Base-by-base conservation (phyloP, 2,888 invertebrate genomes). In the Antheraea assamensis region DNA sequence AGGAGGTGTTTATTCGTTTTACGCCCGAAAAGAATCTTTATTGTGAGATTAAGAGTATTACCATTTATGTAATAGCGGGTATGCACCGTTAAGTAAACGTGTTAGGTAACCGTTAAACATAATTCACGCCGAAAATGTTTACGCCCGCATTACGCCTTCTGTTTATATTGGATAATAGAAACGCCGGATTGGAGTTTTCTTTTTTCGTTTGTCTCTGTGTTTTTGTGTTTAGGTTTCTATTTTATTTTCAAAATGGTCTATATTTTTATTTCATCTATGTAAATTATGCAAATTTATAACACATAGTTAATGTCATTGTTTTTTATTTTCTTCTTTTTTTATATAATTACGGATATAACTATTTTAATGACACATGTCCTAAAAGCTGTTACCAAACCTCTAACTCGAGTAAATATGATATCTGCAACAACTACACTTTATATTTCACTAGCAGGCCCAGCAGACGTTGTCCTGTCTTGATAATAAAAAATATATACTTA, bases 81-180 rank as follows among this genome's bases (percentile, higher is more conserved):
- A 35, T 10, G 68, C 68, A 68, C 68, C 68, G 68, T 68, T 68
- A 68, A 35, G 68, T 68, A 68, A 68, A 68, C 68, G 42, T 68
- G 68, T 68, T 31, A 73, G 72, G 27, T 74, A 75, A 74, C 73
- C 72, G 74, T 73, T 76, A 73, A 73, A 64, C 73, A 76, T 75
- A 76, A 75, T 49, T 76, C 76, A 76, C 76, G 52, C 75, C 75
- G 61, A 70, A 74, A 75, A 73, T 71, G 70, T 52, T 42, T 70
- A 35, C 27, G 74, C 72, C 72, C 74, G 74, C 72, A 74, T 74
- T 64, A 55, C 35, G 30, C 58, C 68, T 35, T 21, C 21, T 68
- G 24, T 35, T 68, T 68, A n/a, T 2, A n/a, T 8, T 19, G n/a
- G 68, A 68, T 35, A 35, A 21, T 35, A 68, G 35, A 35, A 68